Evolutionary conservation across 2,888 invertebrate genomes (phyloP).

Genomic region (Catocala nupta): DNA sequence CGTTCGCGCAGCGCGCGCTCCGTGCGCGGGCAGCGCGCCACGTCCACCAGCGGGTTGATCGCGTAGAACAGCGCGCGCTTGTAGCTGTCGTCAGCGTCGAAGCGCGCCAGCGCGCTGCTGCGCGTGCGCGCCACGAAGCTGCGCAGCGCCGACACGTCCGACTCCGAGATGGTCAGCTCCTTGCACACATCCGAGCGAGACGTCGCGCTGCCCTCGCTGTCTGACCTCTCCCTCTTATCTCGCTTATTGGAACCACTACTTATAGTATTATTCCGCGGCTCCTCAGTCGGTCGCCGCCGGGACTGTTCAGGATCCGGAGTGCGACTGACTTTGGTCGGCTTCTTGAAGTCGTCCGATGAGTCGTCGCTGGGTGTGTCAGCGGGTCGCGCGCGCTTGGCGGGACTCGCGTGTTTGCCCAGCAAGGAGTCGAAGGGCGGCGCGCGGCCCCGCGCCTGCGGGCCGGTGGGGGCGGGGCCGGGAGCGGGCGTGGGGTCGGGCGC

Average conservation of each 20-base stretch:
- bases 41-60: conserved; percentile 67
- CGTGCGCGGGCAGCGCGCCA: conserved; percentile 54
- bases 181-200: conserved; percentile 34
- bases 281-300: too few species aligned
- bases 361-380: too few species aligned
- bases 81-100: conserved; percentile 60
- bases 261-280: too few species aligned
- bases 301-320: too few species aligned
- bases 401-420: background rate
- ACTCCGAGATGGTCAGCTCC: conserved; percentile 60
- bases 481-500: too few species aligned
- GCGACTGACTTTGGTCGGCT: too few species aligned
- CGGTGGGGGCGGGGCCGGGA: too few species aligned
- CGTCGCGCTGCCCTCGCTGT: background rate
- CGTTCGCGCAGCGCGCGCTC: conserved; percentile 34
- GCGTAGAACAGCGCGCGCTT: conserved; percentile 58
- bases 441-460: background rate
- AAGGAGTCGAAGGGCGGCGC: too few species aligned
- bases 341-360: too few species aligned
- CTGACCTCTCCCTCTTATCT: background rate
- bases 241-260: background rate
- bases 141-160: conserved; percentile 55
- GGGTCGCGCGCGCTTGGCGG: background rate
- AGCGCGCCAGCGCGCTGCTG: conserved; percentile 53
- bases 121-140: conserved; percentile 49